Base-by-base conservation (phyloP, 2,888 invertebrate genomes). In the Erynnis tages region DNA sequence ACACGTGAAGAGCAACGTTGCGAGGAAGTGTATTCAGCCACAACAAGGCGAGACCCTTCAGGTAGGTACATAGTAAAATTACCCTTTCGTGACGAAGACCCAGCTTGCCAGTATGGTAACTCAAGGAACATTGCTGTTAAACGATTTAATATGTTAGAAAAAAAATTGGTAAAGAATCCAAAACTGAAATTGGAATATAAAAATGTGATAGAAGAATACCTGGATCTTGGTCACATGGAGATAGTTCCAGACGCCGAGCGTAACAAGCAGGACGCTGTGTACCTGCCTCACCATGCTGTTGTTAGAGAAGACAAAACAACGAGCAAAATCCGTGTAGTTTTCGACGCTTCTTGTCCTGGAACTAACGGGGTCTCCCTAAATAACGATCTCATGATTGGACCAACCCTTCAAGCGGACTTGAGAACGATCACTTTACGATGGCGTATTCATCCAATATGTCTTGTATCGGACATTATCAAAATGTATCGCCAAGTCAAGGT, bases 281-380 rank as follows among this genome's bases (percentile, higher is more conserved):
- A 65, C 32, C 41, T 69, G 27, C 68, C 70, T 2, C 69, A 70
- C 45, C 68, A 65, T 29, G 59, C 64, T 0, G 65, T 71, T 0
- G 21, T 66, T 2, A 54, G 62, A 1, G 55, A 63, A 6, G 65
- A 67, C 25, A 61, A 56, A 17, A 43, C 38, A 1, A 63, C 67
- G 2, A 60, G 63, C 0, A 64, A 67, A 37, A 54, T 67, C 0
- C 47, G 70, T 4, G 60, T 68, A 0, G 65, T 71, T 2, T 65
- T 65, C 40, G 58, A 67, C 47, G 66, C 62, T 3, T 62, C 65
- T 0, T 54, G 59, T 8, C 47, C 43, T 6, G 54, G 57, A 3
- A 47, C 16, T 4, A 59, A 61, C 11, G 61, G 60, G 2, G 40
- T 57, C 0, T 62, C 67, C 4, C 37, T 70, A 4, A 68, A 71